Conservation (phyloP, 2,888 invertebrate species). For the Acheta domesticus region DNA sequence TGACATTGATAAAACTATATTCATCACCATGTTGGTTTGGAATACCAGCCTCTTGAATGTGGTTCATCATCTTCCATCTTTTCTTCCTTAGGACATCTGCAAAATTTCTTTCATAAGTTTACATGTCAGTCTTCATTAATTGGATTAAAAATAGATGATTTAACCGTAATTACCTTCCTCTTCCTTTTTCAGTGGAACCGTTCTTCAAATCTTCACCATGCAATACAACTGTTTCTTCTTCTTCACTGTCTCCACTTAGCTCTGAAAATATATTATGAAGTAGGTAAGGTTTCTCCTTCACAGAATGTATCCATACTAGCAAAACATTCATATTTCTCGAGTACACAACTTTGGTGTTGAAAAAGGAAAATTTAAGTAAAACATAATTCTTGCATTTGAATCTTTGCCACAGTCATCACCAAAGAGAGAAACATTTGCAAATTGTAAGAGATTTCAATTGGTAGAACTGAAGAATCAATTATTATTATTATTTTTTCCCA, state of each 20-base stretch:
- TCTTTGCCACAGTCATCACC: too few relatives aligned
- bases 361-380: too few relatives aligned
- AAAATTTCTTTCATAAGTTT: background rate
- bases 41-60: background rate
- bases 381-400: too few relatives aligned
- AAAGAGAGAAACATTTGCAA: too few relatives aligned
- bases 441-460: too few relatives aligned
- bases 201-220: constrained; percentile 32
- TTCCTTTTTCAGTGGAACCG: background rate
- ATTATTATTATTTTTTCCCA: too few relatives aligned
- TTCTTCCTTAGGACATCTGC: background rate
- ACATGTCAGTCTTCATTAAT: background rate
- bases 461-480: too few relatives aligned
- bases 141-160: background rate
- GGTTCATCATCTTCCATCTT: background rate
- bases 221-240: constrained; percentile 46
- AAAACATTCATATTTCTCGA: too few relatives aligned
- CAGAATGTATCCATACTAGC: too few relatives aligned
- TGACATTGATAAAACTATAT: too few relatives aligned
- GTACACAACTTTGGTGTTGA: too few relatives aligned
- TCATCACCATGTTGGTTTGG: background rate
- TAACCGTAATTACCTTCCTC: background rate
- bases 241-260: constrained; percentile 50
- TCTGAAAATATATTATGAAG: constrained; percentile 42
- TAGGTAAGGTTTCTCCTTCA: too few relatives aligned